phyloP scores from a whole-genome alignment of 2,113 vertebrate species.

The Bufo gargarizans region DNA sequence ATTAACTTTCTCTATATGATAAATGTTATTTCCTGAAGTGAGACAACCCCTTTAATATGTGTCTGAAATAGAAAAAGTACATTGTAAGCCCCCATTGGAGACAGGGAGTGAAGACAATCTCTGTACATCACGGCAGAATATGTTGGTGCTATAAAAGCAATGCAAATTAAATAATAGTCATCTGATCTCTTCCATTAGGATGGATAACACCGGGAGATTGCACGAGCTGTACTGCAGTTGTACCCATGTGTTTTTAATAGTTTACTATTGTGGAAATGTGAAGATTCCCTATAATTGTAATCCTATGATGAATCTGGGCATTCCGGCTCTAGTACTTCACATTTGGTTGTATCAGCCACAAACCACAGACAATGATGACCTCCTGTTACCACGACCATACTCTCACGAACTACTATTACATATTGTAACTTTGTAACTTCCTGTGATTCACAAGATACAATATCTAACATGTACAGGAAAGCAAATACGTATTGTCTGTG shows the following conservation, averaged over 20 bases:
- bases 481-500: not conserved
- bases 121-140: not conserved
- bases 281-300: not conserved
- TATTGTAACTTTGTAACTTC: not conserved
- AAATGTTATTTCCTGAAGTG: too few species aligned
- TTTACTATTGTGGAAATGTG: not conserved
- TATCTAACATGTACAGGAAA: not conserved
- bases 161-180: not conserved
- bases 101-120: not conserved
- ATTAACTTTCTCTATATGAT: too few species aligned
- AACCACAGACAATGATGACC: not conserved
- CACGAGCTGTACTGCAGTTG: not conserved
- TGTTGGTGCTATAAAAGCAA: not conserved
- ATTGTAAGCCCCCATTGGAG: not conserved
- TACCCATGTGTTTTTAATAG: not conserved
- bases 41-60: too few species aligned
- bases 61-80: too few species aligned
- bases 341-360: not conserved
- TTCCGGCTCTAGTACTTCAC: not conserved
- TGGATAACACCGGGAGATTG: not conserved
- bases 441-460: not conserved
- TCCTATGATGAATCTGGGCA: not conserved
- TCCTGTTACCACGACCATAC: not conserved
- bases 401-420: not conserved
- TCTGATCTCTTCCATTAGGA: not conserved